Base-by-base conservation (phyloP, 2,113 vertebrate species). In the Tursiops truncatus region DNA sequence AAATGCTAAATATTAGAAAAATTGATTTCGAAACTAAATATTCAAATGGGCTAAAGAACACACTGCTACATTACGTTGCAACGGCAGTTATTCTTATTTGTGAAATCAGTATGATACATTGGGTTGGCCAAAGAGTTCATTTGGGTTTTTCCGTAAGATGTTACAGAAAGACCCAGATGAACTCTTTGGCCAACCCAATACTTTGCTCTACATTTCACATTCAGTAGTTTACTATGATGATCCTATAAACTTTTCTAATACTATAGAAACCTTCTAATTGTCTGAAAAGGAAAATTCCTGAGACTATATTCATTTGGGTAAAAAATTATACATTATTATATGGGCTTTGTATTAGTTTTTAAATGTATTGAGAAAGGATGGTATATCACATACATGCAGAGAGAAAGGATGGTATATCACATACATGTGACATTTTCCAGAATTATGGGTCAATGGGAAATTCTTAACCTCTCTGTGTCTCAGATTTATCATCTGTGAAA, bases 401-500 rank as follows among this genome's bases (percentile, higher is more conserved):
- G 5, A 71, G 4, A 70, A 94, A 91, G 36, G 13, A 8, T 62
- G 4, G 31, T 67, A 2, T 70, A 53, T 95, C 23, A 21, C n/a
- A 50, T n/a, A 53, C 2, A 13, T 41, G 14, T 74, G 15, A 58
- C 23, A 41, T 91, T 88, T 88, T 25, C 31, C n/a, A 90, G 74
- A 95, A 90, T 68, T 90, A 60, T 74, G 20, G 28, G 15, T 74
- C 50, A 60, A 36, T 36, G 4, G 14, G 12, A 97, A 91, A 85
- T 2, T 68, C 50, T 68, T 76, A 67, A 94, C 18, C 21, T 92
- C 26, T 7, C 26, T 68, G 18, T 82, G 1, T 36, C 36, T 95
- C 80, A 92, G 41, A 92, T 87, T 67, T 88, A 89, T 95, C 41
- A 62, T 79, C 12, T 41, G 10, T 73, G 79, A 88, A 82, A 84